Percentiles rank a stretch among this genome's conserved stretches.
Evolutionary conservation across 2,797 vertebrate genomes (phyloP).

Genomic region (Helostoma temminkii): DNA sequence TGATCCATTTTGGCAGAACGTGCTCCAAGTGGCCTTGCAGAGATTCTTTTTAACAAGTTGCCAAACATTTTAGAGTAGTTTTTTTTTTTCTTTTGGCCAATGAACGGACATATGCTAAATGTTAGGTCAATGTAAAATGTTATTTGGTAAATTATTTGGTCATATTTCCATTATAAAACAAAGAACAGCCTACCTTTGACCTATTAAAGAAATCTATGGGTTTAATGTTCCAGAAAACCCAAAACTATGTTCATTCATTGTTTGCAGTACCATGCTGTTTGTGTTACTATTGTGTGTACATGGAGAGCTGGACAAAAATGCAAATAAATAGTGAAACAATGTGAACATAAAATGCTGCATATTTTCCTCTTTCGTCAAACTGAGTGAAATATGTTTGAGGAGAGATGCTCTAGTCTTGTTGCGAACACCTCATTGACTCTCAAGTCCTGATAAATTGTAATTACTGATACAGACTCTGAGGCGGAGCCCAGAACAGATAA

Average conservation of each 20-base stretch:
- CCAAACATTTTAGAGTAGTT: conserved; percentile 53
- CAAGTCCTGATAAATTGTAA: conserved; percentile 64
- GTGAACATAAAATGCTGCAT: conserved; percentile 61
- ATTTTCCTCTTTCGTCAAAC: conserved; percentile 21
- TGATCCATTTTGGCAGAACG: conserved; percentile 78
- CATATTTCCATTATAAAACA: conserved; percentile 23
- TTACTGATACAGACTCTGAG: conserved; percentile 54
- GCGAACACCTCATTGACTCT: conserved; percentile 60
- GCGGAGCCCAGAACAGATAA: conserved; percentile 59
- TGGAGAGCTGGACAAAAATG: conserved; percentile 82
- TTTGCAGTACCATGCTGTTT: conserved; percentile 79
- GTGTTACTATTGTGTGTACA: conserved; percentile 85
- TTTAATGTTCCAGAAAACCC: conserved; percentile 62
- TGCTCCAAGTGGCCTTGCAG: conserved; percentile 86
- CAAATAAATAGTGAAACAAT: conserved; percentile 87
- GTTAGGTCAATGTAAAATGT: conserved; percentile 29
- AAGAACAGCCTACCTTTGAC: conserved; percentile 37
- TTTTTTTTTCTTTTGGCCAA: conserved; percentile 54
- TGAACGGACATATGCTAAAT: conserved; percentile 31
- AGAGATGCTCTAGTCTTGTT: conserved; percentile 31
- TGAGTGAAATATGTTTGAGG: conserved; percentile 10
- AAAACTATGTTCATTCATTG: conserved; percentile 63
- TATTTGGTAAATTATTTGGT: conserved; percentile 28
- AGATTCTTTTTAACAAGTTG: conserved; percentile 68
- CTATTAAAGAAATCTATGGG: conserved; percentile 47